Base-by-base conservation (phyloP, 2,797 vertebrate species). In the Geotrypetes seraphini region DNA sequence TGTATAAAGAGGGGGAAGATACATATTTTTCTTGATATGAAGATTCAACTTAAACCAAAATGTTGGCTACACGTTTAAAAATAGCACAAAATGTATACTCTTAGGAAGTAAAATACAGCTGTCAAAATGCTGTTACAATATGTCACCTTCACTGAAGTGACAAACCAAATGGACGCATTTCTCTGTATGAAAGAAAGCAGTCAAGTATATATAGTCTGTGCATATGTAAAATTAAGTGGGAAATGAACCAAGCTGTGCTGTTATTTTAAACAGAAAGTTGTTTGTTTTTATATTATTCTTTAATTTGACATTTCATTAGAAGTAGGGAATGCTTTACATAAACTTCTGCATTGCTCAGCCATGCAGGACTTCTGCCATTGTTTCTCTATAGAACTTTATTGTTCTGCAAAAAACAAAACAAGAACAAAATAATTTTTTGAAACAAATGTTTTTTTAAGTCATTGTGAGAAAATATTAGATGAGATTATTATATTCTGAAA, bases 111-210 rank as follows among this genome's bases (percentile, higher is more conserved):
- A 74, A 75, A 59, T 12, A 22, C 69, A 42, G 64, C 67, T 50
- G 57, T 53, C 62, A 45, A 31, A 50, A 21, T n/a, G n/a, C n/a
- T n/a, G 28, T 27, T 37, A 39, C 53, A 49, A 33, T 34, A n/a
- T 20, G 48, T 67, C 62, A 73, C 62, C 60, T 75, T 70, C 63
- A 53, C 51, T 49, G 27, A 75, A 64, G 43, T 51, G 75, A 86
- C 89, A 91, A 90, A 91, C 86, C 87, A 87, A 82, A 79, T 61
- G 80, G 80, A 86, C 81, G 76, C 58, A 66, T 76, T 87, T 85
- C 61, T 77, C 62, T 69, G 60, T 80, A 77, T 62, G 71, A 51
- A 67, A 63, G 42, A 60, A 73, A 47, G n/a, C 25, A 53, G 67
- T 48, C 43, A 63, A 71, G 60, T 81, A 67, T 74, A 71, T 66